Conservation (phyloP, 2,113 vertebrate genomes). For the Laticauda laticaudata region DNA sequence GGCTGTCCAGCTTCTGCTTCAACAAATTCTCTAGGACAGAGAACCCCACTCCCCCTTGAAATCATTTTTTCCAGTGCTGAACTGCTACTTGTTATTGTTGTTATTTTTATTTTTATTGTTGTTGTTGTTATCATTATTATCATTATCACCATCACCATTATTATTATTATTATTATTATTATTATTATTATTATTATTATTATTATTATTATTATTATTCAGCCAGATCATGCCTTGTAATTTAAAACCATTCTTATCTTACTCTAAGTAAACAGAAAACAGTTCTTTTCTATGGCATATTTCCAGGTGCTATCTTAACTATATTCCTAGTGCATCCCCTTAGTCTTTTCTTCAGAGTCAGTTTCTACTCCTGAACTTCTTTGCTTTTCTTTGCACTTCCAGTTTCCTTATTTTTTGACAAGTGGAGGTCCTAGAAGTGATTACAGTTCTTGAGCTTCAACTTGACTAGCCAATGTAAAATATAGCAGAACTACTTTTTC, state of each 20-base stretch:
- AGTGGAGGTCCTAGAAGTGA: neutral
- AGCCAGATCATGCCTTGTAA: neutral
- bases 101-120: no score
- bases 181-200: no score
- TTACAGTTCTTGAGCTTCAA: neutral
- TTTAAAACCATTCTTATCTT: neutral
- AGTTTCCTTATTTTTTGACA: neutral
- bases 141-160: no score
- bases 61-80: neutral
- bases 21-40: neutral
- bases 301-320: neutral
- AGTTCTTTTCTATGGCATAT: neutral
- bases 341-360: neutral
- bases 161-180: no score
- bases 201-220: no score
- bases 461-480: neutral
- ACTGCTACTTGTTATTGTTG: neutral
- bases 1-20: neutral
- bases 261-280: neutral
- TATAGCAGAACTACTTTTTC: neutral
- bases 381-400: neutral
- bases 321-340: neutral
- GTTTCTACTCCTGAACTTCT: neutral
- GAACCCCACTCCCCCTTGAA: neutral
- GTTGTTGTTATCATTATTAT: no score